Conservation (phyloP, 92 coral and sea anemone genomes). For the Porites evermanni region DNA sequence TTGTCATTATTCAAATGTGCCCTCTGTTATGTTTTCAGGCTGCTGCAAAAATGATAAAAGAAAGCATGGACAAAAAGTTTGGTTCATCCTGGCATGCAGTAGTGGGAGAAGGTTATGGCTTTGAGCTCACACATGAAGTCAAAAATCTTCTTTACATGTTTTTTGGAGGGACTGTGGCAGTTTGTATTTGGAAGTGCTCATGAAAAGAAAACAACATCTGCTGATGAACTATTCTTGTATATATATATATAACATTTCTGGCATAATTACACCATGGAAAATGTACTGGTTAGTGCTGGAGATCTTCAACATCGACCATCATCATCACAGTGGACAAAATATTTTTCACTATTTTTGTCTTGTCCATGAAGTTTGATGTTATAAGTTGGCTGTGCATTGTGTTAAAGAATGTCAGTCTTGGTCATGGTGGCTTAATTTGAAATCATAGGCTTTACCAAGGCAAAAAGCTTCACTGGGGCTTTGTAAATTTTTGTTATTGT, state of each 20-base stretch:
- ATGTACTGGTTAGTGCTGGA: neutral
- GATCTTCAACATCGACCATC: neutral
- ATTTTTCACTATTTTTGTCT: neutral
- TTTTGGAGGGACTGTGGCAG: conserved; percentile 95
- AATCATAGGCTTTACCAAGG: no score
- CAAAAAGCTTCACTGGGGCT: neutral
- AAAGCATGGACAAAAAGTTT: conserved; percentile 97
- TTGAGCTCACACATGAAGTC: conserved; percentile 99
- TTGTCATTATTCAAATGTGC: neutral
- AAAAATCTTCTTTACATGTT: conserved; percentile 94
- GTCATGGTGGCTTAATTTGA: no score
- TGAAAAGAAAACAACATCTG: conserved; percentile 19
- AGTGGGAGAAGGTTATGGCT: conserved; percentile 98
- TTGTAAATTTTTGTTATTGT: neutral
- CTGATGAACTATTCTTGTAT: neutral
- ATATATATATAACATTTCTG: neutral
- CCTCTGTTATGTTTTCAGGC: conserved; percentile 56
- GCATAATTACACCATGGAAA: neutral
- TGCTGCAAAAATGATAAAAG: conserved; percentile 99
- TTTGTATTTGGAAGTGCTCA: conserved; percentile 97
- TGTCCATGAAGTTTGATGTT: neutral
- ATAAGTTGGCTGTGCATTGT: neutral
- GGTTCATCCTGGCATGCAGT: conserved; percentile 99
- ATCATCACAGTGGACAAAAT: neutral
- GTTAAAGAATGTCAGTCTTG: no score